Percentiles rank a stretch among this genome's conserved stretches.
Conservation (phyloP, 2,113 vertebrate genomes). For the Seriola dumerili region DNA sequence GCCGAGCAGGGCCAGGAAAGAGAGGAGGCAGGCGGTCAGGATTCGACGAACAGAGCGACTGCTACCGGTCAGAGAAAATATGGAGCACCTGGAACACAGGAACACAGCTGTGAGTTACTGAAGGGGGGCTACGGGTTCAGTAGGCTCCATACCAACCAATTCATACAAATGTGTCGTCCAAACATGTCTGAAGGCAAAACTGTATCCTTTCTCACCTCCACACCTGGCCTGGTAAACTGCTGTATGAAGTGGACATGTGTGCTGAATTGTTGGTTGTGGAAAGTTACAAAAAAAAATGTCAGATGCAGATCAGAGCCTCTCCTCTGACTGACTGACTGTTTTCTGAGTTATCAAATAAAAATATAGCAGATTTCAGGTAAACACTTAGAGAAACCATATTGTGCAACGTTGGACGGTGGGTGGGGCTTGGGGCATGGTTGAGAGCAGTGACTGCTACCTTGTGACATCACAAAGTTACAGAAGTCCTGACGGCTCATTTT, state of each 20-base stretch:
- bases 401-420: too few species aligned
- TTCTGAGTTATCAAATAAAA: too few species aligned
- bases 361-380: too few species aligned
- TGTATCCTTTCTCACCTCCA: not conserved
- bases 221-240: not conserved
- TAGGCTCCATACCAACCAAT: not conserved
- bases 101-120: not conserved
- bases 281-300: not conserved
- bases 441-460: too few species aligned
- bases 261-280: not conserved
- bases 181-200: not conserved
- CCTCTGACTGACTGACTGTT: too few species aligned
- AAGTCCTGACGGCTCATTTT: too few species aligned
- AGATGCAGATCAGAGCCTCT: not conserved
- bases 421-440: too few species aligned
- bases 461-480: too few species aligned
- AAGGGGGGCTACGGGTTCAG: not conserved
- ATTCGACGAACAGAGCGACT: conserved; percentile 84
- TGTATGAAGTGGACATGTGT: not conserved
- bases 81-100: conserved; percentile 72
- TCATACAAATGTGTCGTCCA: not conserved
- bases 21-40: conserved; percentile 84
- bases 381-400: too few species aligned
- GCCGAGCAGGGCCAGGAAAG: conserved; percentile 86
- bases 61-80: conserved; percentile 56